A percentile compares a stretch with the other conserved stretches of the same genome.
phyloP scores from a whole-genome alignment of 2,113 vertebrate species.

The Dinomys branickii region DNA sequence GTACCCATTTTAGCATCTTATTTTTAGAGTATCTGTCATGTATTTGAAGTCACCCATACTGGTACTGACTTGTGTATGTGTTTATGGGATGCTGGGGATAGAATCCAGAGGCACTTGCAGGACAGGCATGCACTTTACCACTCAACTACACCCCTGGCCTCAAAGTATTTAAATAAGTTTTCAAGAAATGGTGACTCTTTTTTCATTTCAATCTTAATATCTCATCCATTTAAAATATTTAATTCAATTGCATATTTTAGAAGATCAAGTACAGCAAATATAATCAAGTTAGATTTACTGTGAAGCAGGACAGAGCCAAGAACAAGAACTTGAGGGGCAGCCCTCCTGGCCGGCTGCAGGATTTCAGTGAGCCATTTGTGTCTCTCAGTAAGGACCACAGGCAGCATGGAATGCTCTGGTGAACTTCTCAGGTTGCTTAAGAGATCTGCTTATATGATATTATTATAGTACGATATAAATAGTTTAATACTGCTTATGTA shows the following conservation, averaged over 20 bases:
- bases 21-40: slow-evolving; percentile 30
- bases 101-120: background rate
- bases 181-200: background rate
- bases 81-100: background rate
- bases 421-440: background rate
- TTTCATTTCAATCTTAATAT: background rate
- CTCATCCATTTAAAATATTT: slow-evolving; percentile 3
- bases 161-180: background rate
- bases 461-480: background rate
- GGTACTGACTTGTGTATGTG: background rate
- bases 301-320: background rate
- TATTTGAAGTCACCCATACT: background rate
- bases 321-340: background rate
- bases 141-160: too few relatives aligned
- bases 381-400: background rate
- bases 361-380: background rate
- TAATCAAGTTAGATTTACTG: background rate
- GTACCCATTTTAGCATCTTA: background rate
- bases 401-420: background rate
- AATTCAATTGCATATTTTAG: slow-evolving; percentile 46
- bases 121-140: background rate
- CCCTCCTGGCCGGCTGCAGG: too few relatives aligned
- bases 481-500: background rate
- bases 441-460: background rate
- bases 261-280: background rate